These are phyloP conservation scores for Chaetoderma sp. DNA, from an alignment of 2,888 invertebrate genomes.

Conservation along the genomic window DNA sequence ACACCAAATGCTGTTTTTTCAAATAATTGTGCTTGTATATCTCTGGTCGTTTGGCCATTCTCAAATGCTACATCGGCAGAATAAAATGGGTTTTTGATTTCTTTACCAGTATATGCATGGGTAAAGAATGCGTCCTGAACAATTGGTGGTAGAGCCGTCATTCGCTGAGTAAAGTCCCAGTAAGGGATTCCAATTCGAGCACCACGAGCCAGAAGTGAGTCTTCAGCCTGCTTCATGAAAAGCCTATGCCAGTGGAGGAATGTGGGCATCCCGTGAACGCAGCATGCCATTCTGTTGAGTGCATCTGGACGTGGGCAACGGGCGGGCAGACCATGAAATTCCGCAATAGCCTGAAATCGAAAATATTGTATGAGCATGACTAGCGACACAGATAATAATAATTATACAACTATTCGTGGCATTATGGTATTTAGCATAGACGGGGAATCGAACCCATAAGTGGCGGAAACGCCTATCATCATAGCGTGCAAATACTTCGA, in stretches of 20 bases:
- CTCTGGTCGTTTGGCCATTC: slow-evolving; percentile 17
- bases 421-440: too few relatives aligned
- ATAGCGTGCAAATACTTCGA: too few relatives aligned
- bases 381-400: too few relatives aligned
- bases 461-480: too few relatives aligned
- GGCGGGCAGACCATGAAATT: slow-evolving; percentile 40
- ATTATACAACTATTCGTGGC: too few relatives aligned
- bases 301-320: slow-evolving; percentile 36
- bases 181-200: slow-evolving; percentile 38
- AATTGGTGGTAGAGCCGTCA: slow-evolving; percentile 26
- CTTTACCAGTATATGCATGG: slow-evolving; percentile 21
- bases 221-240: slow-evolving; percentile 36
- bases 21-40: slow-evolving; percentile 18
- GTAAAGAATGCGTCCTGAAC: slow-evolving; percentile 27
- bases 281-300: slow-evolving; percentile 28
- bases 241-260: slow-evolving; percentile 42
- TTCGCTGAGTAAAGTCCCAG: slow-evolving; percentile 39
- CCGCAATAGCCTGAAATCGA: slow-evolving; percentile 41
- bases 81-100: slow-evolving; percentile 32
- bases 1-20: slow-evolving; percentile 26
- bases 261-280: slow-evolving; percentile 33
- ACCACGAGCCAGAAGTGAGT: slow-evolving; percentile 32
- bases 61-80: slow-evolving; percentile 29
- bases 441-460: too few relatives aligned
- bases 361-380: too few relatives aligned